Evolutionary conservation across 2,113 vertebrate species (phyloP).

Genomic region (Istiophorus platypterus): DNA sequence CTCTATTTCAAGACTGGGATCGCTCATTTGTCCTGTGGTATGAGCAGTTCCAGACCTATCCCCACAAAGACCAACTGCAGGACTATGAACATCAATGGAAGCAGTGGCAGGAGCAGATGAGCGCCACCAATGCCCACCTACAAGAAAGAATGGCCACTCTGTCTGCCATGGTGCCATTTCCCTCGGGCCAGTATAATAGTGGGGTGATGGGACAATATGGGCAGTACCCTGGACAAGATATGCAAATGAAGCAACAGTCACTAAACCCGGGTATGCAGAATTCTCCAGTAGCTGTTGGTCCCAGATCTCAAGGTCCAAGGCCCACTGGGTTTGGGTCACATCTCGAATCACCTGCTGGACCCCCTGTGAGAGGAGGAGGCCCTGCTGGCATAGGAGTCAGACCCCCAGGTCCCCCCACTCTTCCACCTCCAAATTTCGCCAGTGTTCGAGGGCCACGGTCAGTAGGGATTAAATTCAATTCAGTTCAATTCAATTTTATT

Average conservation of each 20-base stretch:
- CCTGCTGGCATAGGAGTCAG: conserved; percentile 73
- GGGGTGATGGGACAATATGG: conserved; percentile 87
- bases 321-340: conserved; percentile 54
- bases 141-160: conserved; percentile 91
- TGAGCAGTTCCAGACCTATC: conserved; percentile 94
- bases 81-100: conserved; percentile 98
- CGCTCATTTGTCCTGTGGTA: conserved; percentile 93
- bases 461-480: too few species aligned
- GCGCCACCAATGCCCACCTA: conserved; percentile 91
- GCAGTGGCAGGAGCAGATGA: conserved; percentile 98
- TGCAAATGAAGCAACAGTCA: conserved; percentile 62
- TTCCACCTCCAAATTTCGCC: conserved; percentile 86
- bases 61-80: conserved; percentile 96
- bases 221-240: conserved; percentile 81
- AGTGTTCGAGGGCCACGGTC: conserved; percentile 88
- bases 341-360: conserved; percentile 58
- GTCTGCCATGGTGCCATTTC: conserved; percentile 89
- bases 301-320: conserved; percentile 56
- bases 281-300: conserved; percentile 42
- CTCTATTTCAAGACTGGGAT: conserved; percentile 94
- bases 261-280: conserved; percentile 77
- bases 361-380: conserved; percentile 70
- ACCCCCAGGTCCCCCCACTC: conserved; percentile 81
- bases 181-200: conserved; percentile 82
- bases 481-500: too few species aligned